These are phyloP conservation scores for Silurus glanis DNA, from an alignment of 2,113 vertebrate genomes.

Conservation along the genomic window DNA sequence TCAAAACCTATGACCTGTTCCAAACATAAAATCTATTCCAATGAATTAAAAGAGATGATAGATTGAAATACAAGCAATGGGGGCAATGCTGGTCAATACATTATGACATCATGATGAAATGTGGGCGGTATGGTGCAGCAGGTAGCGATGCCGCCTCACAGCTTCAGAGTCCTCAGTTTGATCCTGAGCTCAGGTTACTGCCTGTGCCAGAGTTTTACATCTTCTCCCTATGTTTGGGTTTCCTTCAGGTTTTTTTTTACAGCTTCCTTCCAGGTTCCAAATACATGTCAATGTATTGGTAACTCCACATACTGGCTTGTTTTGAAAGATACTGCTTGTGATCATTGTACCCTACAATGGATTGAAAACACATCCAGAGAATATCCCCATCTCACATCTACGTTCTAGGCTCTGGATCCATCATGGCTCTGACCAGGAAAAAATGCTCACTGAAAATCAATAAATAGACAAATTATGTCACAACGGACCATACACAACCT, in stretches of 20 bases:
- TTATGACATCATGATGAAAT: neutral
- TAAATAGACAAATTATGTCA: neutral
- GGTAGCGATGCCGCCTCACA: neutral
- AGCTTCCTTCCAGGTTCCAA: neutral
- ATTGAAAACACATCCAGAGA: neutral
- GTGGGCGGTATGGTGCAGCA: neutral
- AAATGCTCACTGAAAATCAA: neutral
- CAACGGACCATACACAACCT: neutral
- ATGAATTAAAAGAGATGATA: neutral
- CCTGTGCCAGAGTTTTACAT: neutral
- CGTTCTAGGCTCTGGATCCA: neutral
- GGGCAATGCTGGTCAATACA: neutral
- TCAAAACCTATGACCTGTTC: neutral
- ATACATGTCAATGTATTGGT: neutral
- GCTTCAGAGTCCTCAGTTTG: neutral
- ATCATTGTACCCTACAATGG: neutral
- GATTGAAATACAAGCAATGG: neutral
- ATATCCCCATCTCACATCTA: neutral
- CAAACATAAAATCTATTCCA: neutral
- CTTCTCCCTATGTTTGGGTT: neutral
- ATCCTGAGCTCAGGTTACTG: neutral
- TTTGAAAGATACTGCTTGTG: neutral
- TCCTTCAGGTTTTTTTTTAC: neutral
- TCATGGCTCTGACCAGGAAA: neutral
- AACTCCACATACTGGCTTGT: neutral